These are phyloP conservation scores for Eciton burchellii DNA, from an alignment of 1,140 invertebrate species.

Conservation along the genomic window DNA sequence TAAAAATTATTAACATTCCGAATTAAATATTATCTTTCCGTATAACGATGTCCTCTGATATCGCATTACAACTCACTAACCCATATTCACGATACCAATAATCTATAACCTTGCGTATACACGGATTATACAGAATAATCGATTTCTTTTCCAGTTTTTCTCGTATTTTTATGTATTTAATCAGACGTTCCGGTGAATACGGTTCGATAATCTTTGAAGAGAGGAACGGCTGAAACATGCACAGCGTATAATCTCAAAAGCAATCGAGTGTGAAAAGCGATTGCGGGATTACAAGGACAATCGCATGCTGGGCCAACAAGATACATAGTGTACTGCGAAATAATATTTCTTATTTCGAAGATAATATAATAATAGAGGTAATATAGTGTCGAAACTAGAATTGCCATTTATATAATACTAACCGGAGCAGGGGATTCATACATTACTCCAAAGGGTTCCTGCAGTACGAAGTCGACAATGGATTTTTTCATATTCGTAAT, in stretches of 20 bases:
- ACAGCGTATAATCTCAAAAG: slow-evolving; percentile 14
- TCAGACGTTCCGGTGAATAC: slow-evolving; percentile 43
- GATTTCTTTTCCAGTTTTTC: slow-evolving; percentile 85
- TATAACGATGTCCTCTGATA: background rate
- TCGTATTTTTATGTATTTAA: slow-evolving; percentile 71
- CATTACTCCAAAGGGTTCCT: slow-evolving; percentile 87
- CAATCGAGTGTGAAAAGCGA: slow-evolving; percentile 13
- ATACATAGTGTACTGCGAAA: background rate
- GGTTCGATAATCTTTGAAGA: slow-evolving; percentile 2
- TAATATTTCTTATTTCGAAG: slow-evolving; percentile 9
- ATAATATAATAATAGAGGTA: no score
- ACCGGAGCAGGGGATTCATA: background rate
- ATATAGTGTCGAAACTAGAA: background rate
- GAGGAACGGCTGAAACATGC: slow-evolving; percentile 26
- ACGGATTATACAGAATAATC: slow-evolving; percentile 93
- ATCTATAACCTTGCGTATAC: slow-evolving; percentile 92
- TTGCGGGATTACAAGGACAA: background rate
- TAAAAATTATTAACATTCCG: background rate
- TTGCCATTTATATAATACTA: background rate
- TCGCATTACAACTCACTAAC: slow-evolving; percentile 83
- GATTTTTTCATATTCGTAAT: slow-evolving; percentile 94
- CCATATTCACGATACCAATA: slow-evolving; percentile 93
- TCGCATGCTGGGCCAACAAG: background rate
- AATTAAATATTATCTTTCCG: background rate
- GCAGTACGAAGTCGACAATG: slow-evolving; percentile 94